A percentile compares a stretch with the other conserved stretches of the same genome.
Conservation (phyloP, 2,888 invertebrate species). For the Andrena fulva region DNA sequence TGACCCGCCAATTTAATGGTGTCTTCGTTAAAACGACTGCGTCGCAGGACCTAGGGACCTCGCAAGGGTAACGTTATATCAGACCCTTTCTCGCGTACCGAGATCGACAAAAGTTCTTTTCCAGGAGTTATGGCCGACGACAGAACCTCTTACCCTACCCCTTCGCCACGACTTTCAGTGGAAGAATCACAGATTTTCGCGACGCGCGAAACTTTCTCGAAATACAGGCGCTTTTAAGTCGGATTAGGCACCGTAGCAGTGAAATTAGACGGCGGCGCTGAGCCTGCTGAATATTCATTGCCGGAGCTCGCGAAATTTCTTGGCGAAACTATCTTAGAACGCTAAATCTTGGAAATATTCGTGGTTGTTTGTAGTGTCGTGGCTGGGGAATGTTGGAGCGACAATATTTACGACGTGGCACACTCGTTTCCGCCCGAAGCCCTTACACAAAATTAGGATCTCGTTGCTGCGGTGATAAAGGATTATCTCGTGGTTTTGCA, state of each 20-base stretch:
- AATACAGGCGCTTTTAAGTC: conserved; percentile 27
- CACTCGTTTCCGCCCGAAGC: too few relatives aligned
- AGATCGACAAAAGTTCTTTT: conserved; percentile 16
- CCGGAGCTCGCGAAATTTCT: conserved; percentile 20
- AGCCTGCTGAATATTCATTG: conserved; percentile 37
- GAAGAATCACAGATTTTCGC: background rate
- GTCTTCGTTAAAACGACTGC: conserved; percentile 56
- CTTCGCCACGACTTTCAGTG: background rate
- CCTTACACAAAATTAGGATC: too few relatives aligned
- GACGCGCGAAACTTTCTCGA: conserved; percentile 1
- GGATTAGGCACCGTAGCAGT: conserved; percentile 6
- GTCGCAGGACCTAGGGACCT: background rate
- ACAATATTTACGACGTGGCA: too few relatives aligned
- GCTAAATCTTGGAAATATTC: background rate
- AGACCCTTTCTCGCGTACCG: background rate
- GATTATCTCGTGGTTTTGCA: too few relatives aligned
- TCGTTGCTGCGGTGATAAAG: too few relatives aligned
- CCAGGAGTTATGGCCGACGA: background rate
- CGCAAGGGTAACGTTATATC: conserved; percentile 34
- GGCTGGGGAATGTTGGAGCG: background rate
- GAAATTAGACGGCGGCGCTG: conserved; percentile 10
- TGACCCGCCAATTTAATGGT: conserved; percentile 43
- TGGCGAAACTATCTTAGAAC: conserved; percentile 5
- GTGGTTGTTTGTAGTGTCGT: conserved; percentile 5
- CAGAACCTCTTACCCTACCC: background rate